These are phyloP conservation scores for Todiramphus chloris DNA, from an alignment of 2,113 vertebrate species.

Conservation along the genomic window DNA sequence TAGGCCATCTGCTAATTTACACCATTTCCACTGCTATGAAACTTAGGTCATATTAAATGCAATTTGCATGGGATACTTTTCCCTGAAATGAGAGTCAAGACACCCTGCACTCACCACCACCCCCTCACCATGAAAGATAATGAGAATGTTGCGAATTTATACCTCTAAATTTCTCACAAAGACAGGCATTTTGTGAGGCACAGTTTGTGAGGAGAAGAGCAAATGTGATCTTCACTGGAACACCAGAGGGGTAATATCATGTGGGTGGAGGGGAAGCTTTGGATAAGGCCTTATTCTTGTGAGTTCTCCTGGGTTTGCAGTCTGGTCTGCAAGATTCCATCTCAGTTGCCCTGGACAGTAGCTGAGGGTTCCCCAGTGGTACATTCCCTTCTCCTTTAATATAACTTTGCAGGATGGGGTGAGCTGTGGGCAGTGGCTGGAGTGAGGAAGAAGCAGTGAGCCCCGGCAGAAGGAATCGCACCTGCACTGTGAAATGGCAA, in stretches of 20 bases:
- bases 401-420: not conserved
- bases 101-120: not conserved
- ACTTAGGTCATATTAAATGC: not conserved
- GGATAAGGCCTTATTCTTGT: not conserved
- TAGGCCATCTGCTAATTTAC: not conserved
- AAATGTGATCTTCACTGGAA: not conserved
- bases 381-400: not conserved
- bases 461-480: not conserved
- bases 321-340: not conserved
- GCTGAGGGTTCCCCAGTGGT: not conserved
- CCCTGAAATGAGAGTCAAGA: not conserved
- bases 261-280: not conserved
- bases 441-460: not conserved
- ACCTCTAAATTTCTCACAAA: not conserved
- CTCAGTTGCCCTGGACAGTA: not conserved
- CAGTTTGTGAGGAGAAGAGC: not conserved
- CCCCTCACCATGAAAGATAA: not conserved
- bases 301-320: not conserved
- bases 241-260: not conserved
- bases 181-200: not conserved
- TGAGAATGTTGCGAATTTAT: not conserved
- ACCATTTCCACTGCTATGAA: not conserved
- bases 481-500: not conserved
- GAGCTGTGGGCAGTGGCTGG: not conserved
- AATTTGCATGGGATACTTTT: not conserved